Evolutionary conservation across 2,888 invertebrate species (phyloP), one percentile per base, ranked within the genome.

Genomic region (Frankliniella intonsa): DNA sequence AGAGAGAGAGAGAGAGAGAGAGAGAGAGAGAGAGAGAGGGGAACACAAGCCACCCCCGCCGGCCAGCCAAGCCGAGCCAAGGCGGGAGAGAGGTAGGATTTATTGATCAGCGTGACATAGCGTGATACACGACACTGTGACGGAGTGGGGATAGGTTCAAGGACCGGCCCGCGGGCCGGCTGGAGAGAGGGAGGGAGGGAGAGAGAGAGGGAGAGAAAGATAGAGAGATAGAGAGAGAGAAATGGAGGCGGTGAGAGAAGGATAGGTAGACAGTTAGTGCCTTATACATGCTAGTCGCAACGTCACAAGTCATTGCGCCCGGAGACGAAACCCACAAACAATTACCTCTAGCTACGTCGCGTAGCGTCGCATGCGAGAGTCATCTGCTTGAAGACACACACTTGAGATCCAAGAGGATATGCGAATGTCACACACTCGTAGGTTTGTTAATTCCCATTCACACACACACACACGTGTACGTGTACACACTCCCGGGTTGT

Each of bases 101-200:
- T 76, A 76, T 76, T 76, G 69, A 76, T 76, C 69, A 76, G 69
- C 69, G 69, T 76, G 69, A 76, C 69, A 76, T 76, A 25, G 69
- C 69, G 69, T 76, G 69, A 22, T 22, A 76, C 69, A 76, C 69
- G 69, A 76, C 69, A 76, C 69, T 62, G 69, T 22, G 69, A 76
- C 55, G 19, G 55, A 14, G 55, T 12, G 55, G 55, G 55, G 55
- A 55, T 2, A 17, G 55, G 55, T 12, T 55, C 14, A 55, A 17
- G 81, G 50, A 81, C 50, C 50, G 49, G 69, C 81, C 55, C 38
- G 50, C 81, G 51, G 38, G 80, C 81, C 55, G 55, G 55, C 55
- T 11, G 55, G 55, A 55, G 55, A 55, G 8, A 69, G 22, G 22
- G 69, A 69, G n/a, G 22, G 69, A 11, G 69, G 22, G 69, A 69